Conservation (phyloP, 2,888 invertebrate species). For the Dryomyza anilis region DNA sequence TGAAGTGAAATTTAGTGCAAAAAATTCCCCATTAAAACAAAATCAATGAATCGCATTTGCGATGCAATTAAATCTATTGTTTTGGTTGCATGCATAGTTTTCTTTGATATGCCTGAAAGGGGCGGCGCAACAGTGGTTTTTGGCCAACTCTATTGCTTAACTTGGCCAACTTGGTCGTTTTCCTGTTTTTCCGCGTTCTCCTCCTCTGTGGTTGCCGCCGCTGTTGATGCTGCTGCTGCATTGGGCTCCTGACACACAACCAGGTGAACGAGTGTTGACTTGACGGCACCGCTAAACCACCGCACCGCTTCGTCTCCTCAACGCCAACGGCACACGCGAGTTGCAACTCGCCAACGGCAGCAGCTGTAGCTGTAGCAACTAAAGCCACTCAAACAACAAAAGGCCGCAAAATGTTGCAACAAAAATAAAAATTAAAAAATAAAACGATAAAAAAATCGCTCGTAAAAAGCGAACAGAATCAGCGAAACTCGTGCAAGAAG, state of each 20-base stretch:
- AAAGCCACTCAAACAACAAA: no score
- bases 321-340: not conserved
- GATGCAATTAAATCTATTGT: no score
- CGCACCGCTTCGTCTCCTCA: no score
- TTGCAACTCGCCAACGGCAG: no score
- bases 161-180: constrained; percentile 4
- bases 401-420: not conserved
- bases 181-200: not conserved
- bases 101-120: no score
- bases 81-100: no score
- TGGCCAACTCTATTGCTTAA: no score
- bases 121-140: no score
- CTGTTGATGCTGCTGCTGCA: not conserved
- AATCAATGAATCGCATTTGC: no score
- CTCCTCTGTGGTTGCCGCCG: not conserved
- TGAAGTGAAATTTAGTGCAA: no score
- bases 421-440: not conserved
- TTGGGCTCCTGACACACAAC: constrained; percentile 33
- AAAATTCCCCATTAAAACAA: no score
- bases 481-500: constrained; percentile 27
- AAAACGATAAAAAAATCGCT: not conserved
- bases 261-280: constrained; percentile 46
- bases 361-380: no score
- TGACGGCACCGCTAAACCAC: not conserved
- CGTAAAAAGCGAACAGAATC: constrained; percentile 39